Percentiles rank a stretch among this genome's conserved stretches.
Evolutionary conservation across 2,113 vertebrate genomes (phyloP).

Genomic region (Urocitellus parryii): DNA sequence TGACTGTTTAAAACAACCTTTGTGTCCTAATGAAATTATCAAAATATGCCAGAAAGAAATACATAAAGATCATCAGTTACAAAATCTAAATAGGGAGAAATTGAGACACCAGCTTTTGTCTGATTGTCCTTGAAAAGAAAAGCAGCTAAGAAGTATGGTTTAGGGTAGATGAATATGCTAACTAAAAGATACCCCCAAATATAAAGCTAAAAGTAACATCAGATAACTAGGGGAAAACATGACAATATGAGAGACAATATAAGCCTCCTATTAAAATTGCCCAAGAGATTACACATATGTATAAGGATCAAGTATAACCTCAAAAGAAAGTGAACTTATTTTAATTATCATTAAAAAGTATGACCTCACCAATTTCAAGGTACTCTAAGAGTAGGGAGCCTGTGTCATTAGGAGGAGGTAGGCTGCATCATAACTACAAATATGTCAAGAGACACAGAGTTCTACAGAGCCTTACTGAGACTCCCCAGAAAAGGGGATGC

Average conservation of each 20-base stretch:
- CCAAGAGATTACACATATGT: not conserved
- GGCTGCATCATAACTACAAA: not conserved
- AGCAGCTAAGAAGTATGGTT: not conserved
- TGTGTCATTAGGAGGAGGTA: not conserved
- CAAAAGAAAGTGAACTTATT: constrained; percentile 9
- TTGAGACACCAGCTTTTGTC: not conserved
- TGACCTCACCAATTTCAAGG: not conserved
- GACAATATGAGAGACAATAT: constrained; percentile 5
- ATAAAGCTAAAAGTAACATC: constrained; percentile 28
- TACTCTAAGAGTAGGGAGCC: not conserved
- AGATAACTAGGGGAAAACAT: not conserved
- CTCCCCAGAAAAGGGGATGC: not conserved
- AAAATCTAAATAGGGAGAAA: constrained; percentile 49
- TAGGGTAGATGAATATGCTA: not conserved
- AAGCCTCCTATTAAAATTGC: constrained; percentile 28
- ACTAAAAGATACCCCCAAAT: not conserved
- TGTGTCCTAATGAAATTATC: constrained; percentile 59
- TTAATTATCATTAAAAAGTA: not conserved
- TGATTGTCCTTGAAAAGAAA: constrained; percentile 13
- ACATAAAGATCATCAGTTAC: not conserved
- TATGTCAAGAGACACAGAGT: not conserved
- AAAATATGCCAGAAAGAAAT: constrained; percentile 33
- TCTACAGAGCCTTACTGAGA: too few species aligned
- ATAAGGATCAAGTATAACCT: not conserved
- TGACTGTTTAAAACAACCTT: constrained; percentile 72